Percentiles rank a stretch among this genome's conserved stretches.
Conservation (phyloP, 2,888 invertebrate genomes). For the Tetragonisca angustula region DNA sequence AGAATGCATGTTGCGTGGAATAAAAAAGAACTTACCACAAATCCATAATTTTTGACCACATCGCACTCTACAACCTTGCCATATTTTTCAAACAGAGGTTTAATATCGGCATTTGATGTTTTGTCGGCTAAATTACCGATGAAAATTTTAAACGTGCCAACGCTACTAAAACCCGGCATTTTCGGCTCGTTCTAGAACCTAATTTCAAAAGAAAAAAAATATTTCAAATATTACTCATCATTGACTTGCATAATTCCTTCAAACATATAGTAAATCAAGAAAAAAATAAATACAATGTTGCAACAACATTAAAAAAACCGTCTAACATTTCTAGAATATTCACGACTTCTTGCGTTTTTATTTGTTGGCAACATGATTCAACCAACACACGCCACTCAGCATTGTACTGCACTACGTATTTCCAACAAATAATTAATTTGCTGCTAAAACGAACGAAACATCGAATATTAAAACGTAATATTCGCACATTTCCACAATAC, state of each 20-base stretch:
- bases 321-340: neutral
- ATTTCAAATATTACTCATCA: constrained; percentile 33
- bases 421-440: neutral
- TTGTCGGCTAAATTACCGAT: constrained; percentile 98
- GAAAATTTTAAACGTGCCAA: constrained; percentile 98
- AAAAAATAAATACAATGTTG: neutral
- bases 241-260: neutral
- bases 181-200: constrained; percentile 77
- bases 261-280: neutral
- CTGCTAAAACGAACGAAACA: neutral
- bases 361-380: neutral
- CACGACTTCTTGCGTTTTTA: neutral
- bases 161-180: constrained; percentile 93
- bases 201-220: constrained; percentile 38
- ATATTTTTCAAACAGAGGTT: constrained; percentile 97
- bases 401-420: neutral
- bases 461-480: neutral
- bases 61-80: constrained; percentile 99
- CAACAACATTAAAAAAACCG: neutral
- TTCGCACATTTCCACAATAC: neutral
- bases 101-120: constrained; percentile 94
- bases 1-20: neutral
- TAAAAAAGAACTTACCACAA: constrained; percentile 88
- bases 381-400: neutral
- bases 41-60: constrained; percentile 99